A percentile compares a stretch with the other conserved stretches of the same genome.
Conservation (phyloP, 2,888 invertebrate genomes). For the Pandemis heparana region DNA sequence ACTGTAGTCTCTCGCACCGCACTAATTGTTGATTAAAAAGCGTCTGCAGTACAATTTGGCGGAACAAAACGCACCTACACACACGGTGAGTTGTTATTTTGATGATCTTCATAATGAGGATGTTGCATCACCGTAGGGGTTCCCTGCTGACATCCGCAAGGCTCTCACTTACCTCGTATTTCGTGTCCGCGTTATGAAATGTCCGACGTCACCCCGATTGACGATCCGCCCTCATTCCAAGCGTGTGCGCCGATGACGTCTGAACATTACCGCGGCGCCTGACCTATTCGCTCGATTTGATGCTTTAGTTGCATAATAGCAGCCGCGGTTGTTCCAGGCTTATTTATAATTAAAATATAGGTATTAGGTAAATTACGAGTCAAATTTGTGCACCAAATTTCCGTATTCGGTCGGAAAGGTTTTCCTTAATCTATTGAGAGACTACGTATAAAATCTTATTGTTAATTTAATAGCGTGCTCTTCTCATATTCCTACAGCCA, state of each 20-base stretch:
- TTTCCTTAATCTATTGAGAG: no score
- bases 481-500: background rate
- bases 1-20: background rate
- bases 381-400: background rate
- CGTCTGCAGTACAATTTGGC: background rate
- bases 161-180: slow-evolving; percentile 63
- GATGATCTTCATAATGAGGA: slow-evolving; percentile 19
- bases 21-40: slow-evolving; percentile 3
- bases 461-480: no score
- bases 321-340: slow-evolving; percentile 50
- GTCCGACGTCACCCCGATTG: slow-evolving; percentile 48
- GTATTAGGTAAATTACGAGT: background rate
- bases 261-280: slow-evolving; percentile 59
- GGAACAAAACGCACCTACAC: background rate
- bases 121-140: slow-evolving; percentile 47
- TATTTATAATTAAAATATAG: background rate
- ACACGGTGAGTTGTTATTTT: slow-evolving; percentile 6
- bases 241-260: slow-evolving; percentile 58
- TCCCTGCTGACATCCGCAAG: slow-evolving; percentile 58
- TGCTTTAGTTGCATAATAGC: slow-evolving; percentile 63
- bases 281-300: slow-evolving; percentile 62
- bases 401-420: no score
- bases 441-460: no score
- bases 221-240: slow-evolving; percentile 63
- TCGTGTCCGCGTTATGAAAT: slow-evolving; percentile 68